A percentile compares a stretch with the other conserved stretches of the same genome.
Conservation (phyloP, 2,113 vertebrate genomes). For the Phalacrocorax aristotelis region DNA sequence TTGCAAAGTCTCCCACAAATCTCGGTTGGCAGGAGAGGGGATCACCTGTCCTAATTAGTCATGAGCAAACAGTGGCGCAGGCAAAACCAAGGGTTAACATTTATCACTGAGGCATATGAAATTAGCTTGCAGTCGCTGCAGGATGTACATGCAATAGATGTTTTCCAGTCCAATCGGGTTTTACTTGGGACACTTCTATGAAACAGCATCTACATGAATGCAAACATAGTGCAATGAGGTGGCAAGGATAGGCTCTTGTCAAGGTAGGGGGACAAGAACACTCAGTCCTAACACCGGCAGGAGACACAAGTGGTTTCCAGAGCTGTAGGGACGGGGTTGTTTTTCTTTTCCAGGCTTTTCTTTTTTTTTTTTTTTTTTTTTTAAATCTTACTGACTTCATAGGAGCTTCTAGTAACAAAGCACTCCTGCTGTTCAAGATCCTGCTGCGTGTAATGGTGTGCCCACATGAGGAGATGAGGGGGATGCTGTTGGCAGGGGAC, state of each 20-base stretch:
- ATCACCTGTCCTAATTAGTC: neutral
- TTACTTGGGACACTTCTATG: neutral
- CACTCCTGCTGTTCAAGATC: neutral
- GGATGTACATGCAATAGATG: neutral
- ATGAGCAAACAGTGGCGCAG: neutral
- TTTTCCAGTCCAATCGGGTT: neutral
- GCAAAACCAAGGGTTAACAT: neutral
- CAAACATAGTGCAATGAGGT: neutral
- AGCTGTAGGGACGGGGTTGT: neutral
- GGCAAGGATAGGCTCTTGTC: neutral
- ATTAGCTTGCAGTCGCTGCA: neutral
- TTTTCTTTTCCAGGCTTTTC: neutral
- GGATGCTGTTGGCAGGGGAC: neutral
- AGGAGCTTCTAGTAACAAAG: neutral
- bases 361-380: too few relatives aligned
- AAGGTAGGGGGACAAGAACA: rapidly evolving
- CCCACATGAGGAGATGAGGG: neutral
- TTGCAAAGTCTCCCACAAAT: neutral
- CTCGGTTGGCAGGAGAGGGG: neutral
- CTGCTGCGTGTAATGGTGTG: neutral
- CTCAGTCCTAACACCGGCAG: rapidly evolving
- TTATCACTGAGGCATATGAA: rapidly evolving
- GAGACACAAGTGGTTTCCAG: neutral
- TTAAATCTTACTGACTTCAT: neutral
- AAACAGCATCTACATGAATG: neutral